These are phyloP conservation scores for Phymorhynchus buccinoides DNA, from an alignment of 1,140 invertebrate genomes.

Conservation along the genomic window DNA sequence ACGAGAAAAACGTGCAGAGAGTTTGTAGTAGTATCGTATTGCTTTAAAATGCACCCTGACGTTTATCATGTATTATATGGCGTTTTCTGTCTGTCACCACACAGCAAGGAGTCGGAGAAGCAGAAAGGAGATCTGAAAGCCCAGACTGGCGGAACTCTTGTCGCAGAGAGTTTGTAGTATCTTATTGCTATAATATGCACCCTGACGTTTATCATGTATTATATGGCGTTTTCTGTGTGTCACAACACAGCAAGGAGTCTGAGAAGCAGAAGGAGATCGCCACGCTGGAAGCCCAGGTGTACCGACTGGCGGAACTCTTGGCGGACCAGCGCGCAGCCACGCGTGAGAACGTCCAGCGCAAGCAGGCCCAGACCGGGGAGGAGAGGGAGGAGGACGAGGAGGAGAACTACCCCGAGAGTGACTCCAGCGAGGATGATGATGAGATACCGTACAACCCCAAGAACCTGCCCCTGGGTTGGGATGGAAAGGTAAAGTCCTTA, in stretches of 20 bases:
- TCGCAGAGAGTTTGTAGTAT: too few species aligned
- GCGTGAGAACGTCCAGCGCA: constrained; percentile 97
- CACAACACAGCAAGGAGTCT: constrained; percentile 72
- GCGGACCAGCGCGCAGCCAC: constrained; percentile 88
- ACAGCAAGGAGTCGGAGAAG: constrained; percentile 72
- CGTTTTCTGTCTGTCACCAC: too few species aligned
- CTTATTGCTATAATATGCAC: too few species aligned
- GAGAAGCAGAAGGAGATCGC: constrained; percentile 79
- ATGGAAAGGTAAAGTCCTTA: constrained; percentile 93
- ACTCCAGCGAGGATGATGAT: constrained; percentile 85
- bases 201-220: too few species aligned
- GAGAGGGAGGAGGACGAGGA: constrained; percentile 79
- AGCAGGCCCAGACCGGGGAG: constrained; percentile 96
- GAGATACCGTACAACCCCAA: constrained; percentile 99
- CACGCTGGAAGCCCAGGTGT: constrained; percentile 89
- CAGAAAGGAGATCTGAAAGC: constrained; percentile 85
- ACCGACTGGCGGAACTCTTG: constrained; percentile 83
- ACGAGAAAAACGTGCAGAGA: too few species aligned
- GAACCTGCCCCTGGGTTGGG: constrained; percentile 98
- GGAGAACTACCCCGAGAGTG: constrained; percentile 84
- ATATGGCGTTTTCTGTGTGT: too few species aligned
- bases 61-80: too few species aligned
- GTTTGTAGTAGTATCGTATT: too few species aligned
- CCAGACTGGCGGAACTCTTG: constrained; percentile 83
- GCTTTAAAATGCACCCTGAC: too few species aligned